These are phyloP conservation scores for Diacarnus erythraeanus DNA, from an alignment of 37 sponge, comb jelly and placozoan genomes.

Conservation along the genomic window DNA sequence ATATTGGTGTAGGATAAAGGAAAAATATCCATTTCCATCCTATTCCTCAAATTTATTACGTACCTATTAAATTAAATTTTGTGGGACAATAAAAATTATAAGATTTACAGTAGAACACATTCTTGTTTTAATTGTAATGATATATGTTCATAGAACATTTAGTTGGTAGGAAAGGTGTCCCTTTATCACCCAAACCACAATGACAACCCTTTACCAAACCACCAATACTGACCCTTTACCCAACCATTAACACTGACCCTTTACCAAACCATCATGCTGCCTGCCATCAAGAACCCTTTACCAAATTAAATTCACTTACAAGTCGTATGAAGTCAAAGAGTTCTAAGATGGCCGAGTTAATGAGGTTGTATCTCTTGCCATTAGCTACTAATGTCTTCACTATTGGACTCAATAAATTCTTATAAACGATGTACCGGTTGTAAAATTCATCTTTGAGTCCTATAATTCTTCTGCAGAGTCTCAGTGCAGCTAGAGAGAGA, in stretches of 20 bases:
- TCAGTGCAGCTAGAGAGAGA: constrained; percentile 63
- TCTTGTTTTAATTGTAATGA: not conserved
- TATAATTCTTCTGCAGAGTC: constrained; percentile 89
- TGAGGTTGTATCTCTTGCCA: constrained; percentile 87
- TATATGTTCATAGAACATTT: too few species aligned
- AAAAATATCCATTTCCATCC: too few species aligned
- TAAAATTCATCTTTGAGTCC: constrained; percentile 96
- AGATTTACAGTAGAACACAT: not conserved
- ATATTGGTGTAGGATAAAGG: too few species aligned
- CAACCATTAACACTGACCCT: too few species aligned
- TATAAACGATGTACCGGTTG: constrained; percentile 86
- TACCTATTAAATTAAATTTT: too few species aligned
- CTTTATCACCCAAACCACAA: too few species aligned
- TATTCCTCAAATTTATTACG: too few species aligned
- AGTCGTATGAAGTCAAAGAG: constrained; percentile 85
- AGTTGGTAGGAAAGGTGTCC: too few species aligned
- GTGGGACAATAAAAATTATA: not conserved
- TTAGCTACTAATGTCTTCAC: constrained; percentile 79
- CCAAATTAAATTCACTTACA: constrained; percentile 53
- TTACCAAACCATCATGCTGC: not conserved
- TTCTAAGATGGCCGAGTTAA: constrained; percentile 95
- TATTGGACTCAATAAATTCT: constrained; percentile 84
- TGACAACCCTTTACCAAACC: too few species aligned
- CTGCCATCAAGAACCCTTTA: not conserved
- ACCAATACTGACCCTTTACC: too few species aligned